These are phyloP conservation scores for Papilio aristodemus DNA, from an alignment of 1,140 invertebrate genomes.

Conservation along the genomic window DNA sequence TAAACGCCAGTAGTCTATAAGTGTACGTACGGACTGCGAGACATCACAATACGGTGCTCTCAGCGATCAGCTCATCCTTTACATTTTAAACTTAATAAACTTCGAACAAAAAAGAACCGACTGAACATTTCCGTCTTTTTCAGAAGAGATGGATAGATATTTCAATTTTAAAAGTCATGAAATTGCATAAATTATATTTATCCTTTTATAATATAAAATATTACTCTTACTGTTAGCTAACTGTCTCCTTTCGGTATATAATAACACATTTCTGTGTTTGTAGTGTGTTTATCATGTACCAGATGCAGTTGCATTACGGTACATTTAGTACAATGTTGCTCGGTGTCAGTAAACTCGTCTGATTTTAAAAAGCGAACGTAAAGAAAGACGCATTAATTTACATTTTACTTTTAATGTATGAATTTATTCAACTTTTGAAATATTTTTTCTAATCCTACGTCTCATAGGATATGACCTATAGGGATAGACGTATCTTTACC, in stretches of 20 bases:
- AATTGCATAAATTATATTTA: slow-evolving; percentile 16
- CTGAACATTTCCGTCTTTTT: too few relatives aligned
- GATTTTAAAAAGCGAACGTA: neutral
- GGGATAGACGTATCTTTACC: too few relatives aligned
- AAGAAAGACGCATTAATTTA: neutral
- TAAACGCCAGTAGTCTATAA: too few relatives aligned
- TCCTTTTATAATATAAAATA: slow-evolving; percentile 3
- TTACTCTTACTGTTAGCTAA: neutral
- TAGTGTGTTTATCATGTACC: neutral
- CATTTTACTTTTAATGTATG: neutral
- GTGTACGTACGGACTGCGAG: too few relatives aligned
- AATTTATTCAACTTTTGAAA: neutral
- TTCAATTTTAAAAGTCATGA: too few relatives aligned
- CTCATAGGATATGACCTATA: too few relatives aligned
- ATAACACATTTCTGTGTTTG: neutral
- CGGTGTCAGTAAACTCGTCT: neutral
- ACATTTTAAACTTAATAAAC: too few relatives aligned
- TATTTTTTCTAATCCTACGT: too few relatives aligned
- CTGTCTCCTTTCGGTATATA: slow-evolving; percentile 6
- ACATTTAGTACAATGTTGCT: slow-evolving; percentile 15
- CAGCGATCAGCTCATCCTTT: too few relatives aligned
- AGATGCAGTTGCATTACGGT: slow-evolving; percentile 6
- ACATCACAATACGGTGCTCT: too few relatives aligned
- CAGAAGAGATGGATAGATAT: too few relatives aligned
- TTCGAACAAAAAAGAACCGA: too few relatives aligned